Conservation (phyloP, 2,797 vertebrate species). For the Alexandromys oeconomus region DNA sequence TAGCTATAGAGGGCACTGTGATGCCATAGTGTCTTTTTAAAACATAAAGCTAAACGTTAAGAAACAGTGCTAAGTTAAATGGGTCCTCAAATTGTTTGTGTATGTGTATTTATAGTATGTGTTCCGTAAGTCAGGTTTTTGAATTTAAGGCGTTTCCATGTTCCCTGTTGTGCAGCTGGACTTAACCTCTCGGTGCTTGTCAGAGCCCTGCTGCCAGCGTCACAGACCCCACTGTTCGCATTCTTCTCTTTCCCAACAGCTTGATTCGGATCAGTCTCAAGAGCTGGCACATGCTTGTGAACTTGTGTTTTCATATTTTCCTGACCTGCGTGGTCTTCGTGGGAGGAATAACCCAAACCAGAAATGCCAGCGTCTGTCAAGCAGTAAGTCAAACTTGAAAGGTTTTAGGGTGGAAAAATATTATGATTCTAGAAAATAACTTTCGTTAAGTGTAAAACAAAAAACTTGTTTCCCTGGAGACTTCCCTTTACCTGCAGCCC, state of each 20-base stretch:
- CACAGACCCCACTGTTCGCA: not conserved
- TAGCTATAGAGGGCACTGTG: not conserved
- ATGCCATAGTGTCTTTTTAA: not conserved
- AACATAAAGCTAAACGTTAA: conserved; percentile 10
- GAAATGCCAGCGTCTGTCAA: conserved; percentile 94
- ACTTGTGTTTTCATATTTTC: conserved; percentile 96
- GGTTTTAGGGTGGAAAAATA: not conserved
- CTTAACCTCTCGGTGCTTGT: not conserved
- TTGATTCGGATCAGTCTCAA: conserved; percentile 96
- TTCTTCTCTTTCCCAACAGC: conserved; percentile 86
- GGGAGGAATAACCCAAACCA: conserved; percentile 96
- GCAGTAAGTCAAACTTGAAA: conserved; percentile 92
- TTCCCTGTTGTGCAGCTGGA: not conserved
- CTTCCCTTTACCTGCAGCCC: not conserved
- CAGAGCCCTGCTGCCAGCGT: not conserved
- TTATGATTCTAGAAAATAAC: not conserved
- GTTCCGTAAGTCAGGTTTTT: not conserved
- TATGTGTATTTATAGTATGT: not conserved
- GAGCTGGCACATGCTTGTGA: conserved; percentile 99
- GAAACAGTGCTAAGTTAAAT: not conserved
- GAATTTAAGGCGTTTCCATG: not conserved
- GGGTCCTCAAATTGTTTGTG: not conserved
- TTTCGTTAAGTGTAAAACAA: not conserved
- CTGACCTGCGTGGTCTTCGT: conserved; percentile 95
- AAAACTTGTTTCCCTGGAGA: not conserved